These are phyloP conservation scores for Thamnaconus septentrionalis DNA, from an alignment of 2,113 vertebrate genomes.

Conservation along the genomic window DNA sequence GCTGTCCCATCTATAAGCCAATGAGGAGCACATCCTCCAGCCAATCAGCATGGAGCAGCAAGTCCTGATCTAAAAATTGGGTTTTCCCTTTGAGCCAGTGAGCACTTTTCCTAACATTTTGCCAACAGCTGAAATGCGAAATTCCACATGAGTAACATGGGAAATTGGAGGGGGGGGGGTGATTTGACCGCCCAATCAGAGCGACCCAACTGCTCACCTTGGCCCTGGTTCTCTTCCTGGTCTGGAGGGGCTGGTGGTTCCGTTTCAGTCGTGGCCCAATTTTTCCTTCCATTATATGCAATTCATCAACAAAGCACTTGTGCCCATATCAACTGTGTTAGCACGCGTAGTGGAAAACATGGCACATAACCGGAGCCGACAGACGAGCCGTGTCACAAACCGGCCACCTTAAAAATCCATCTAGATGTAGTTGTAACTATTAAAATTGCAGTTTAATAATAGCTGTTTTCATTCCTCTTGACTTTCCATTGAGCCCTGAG, in stretches of 20 bases:
- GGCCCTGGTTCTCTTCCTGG: slow-evolving; percentile 18
- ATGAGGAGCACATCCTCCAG: slow-evolving; percentile 71
- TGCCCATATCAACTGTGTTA: slow-evolving; percentile 26
- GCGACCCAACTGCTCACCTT: slow-evolving; percentile 17
- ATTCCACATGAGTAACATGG: slow-evolving; percentile 40
- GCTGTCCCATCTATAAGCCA: slow-evolving; percentile 69
- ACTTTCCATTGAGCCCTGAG: slow-evolving; percentile 21
- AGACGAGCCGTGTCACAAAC: slow-evolving; percentile 4
- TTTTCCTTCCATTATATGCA: slow-evolving; percentile 68
- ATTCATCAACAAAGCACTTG: slow-evolving; percentile 60
- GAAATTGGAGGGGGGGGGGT: slow-evolving; percentile 5
- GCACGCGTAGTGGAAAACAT: slow-evolving; percentile 36
- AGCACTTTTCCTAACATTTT: slow-evolving; percentile 59
- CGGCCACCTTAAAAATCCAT: slow-evolving; percentile 3
- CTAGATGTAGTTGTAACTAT: slow-evolving; percentile 9
- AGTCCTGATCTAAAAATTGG: slow-evolving; percentile 35
- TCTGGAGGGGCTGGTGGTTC: slow-evolving; percentile 30
- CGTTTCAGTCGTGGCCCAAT: slow-evolving; percentile 15
- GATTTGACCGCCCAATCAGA: slow-evolving; percentile 38
- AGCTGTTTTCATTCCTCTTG: slow-evolving; percentile 7
- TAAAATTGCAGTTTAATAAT: slow-evolving; percentile 1
- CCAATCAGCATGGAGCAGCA: slow-evolving; percentile 73
- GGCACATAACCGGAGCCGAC: slow-evolving; percentile 31
- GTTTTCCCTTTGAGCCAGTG: slow-evolving; percentile 14
- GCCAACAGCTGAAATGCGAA: slow-evolving; percentile 62